Conservation (phyloP, 2,113 vertebrate species). For the Gambusia affinis region DNA sequence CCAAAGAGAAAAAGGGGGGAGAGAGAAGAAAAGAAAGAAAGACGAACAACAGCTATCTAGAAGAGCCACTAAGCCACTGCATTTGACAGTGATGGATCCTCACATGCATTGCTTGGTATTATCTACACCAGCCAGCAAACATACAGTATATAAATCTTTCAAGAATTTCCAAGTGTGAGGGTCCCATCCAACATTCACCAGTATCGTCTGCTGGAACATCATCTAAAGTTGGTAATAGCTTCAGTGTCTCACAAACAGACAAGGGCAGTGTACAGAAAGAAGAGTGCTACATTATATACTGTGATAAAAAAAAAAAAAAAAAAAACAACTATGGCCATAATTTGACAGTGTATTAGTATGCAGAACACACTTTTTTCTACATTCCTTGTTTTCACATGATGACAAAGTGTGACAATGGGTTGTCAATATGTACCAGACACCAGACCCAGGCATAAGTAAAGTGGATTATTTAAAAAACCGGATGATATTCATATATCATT, state of each 20-base stretch:
- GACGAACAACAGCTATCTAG: slow-evolving; percentile 48
- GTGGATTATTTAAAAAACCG: no score
- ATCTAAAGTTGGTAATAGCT: slow-evolving; percentile 32
- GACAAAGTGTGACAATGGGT: not conserved
- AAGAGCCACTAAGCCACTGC: slow-evolving; percentile 51
- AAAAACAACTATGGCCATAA: not conserved
- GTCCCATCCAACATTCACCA: slow-evolving; percentile 41
- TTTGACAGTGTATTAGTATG: not conserved
- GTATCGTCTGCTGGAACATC: slow-evolving; percentile 40
- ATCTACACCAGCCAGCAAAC: slow-evolving; percentile 71
- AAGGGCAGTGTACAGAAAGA: slow-evolving; percentile 10
- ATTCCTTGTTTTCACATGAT: not conserved
- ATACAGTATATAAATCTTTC: slow-evolving; percentile 75
- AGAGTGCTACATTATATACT: not conserved
- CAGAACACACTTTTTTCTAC: not conserved
- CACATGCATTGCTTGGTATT: slow-evolving; percentile 72
- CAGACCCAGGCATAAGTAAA: no score
- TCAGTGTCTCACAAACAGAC: slow-evolving; percentile 16
- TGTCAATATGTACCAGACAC: not conserved
- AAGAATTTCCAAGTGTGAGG: slow-evolving; percentile 62
- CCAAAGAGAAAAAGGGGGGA: slow-evolving; percentile 9
- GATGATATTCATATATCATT: no score
- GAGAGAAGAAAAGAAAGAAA: slow-evolving; percentile 16
- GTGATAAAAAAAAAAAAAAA: not conserved
- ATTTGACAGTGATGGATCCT: slow-evolving; percentile 81